A percentile compares a stretch with the other conserved stretches of the same genome.
Evolutionary conservation across 2,113 vertebrate species (phyloP).

Genomic region (Aptenodytes forsteri): DNA sequence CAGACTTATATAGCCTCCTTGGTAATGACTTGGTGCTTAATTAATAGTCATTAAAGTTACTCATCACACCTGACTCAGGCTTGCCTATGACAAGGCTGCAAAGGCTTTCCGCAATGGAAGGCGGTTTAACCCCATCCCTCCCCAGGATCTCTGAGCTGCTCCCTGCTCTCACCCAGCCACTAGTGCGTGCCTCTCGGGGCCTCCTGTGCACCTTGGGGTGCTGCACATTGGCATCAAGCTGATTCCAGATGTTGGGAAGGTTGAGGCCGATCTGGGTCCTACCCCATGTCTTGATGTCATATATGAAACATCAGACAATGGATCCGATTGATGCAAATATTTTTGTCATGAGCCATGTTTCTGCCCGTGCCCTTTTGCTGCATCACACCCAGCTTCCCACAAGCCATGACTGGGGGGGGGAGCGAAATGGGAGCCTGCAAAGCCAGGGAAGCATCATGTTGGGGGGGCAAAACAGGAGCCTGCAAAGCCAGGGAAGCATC

Average conservation of each 20-base stretch:
- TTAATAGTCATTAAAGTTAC: not conserved
- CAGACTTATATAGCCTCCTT: not conserved
- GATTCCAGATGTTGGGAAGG: not conserved
- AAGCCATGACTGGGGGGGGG: accelerated
- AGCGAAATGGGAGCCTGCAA: accelerated
- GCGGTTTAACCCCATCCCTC: not conserved
- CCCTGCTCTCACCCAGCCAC: not conserved
- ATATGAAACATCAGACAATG: not conserved
- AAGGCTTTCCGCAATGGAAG: not conserved
- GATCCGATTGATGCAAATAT: not conserved
- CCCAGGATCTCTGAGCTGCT: not conserved
- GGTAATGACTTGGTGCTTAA: not conserved
- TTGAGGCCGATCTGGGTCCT: not conserved
- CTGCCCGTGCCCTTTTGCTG: not conserved
- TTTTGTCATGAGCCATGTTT: not conserved
- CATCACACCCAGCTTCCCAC: not conserved
- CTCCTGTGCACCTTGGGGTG: not conserved
- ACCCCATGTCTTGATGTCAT: accelerated
- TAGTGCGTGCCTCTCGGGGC: accelerated
- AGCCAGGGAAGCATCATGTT: accelerated
- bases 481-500: not conserved
- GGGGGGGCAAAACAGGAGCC: accelerated
- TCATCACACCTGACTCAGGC: not conserved
- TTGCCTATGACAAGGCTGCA: not conserved
- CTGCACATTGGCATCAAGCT: not conserved